Conservation (phyloP, 2,113 vertebrate species). For the Alligator sinensis region DNA sequence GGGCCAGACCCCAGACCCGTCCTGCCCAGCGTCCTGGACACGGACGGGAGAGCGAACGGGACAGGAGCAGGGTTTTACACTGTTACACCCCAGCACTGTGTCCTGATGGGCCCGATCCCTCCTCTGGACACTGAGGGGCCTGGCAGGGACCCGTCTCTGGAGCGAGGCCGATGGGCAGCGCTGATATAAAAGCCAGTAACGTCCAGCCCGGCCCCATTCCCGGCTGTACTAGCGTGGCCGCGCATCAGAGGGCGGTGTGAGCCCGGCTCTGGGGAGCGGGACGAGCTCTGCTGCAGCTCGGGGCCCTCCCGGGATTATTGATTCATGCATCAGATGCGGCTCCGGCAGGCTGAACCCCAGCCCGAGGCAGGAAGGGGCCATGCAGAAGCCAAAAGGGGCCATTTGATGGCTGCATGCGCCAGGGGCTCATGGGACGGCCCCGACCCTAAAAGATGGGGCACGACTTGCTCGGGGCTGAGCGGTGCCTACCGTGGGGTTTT, state of each 20-base stretch:
- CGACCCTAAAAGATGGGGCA: neutral
- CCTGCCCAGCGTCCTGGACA: neutral
- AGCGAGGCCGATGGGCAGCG: neutral
- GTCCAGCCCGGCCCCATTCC: conserved; percentile 53
- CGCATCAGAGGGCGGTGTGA: conserved; percentile 76
- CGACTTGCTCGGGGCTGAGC: neutral
- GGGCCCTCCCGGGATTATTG: conserved; percentile 74
- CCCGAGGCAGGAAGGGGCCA: conserved; percentile 67
- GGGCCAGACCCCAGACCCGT: neutral
- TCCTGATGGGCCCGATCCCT: too few relatives aligned
- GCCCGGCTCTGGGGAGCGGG: conserved; percentile 28
- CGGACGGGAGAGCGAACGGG: neutral
- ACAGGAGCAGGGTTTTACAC: neutral
- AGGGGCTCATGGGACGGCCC: too few relatives aligned
- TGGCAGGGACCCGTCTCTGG: too few relatives aligned
- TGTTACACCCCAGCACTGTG: too few relatives aligned
- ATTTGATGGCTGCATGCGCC: conserved; percentile 59
- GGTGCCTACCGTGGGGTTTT: rapidly evolving
- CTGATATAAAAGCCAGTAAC: conserved; percentile 29
- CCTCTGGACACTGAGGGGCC: too few relatives aligned
- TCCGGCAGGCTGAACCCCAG: conserved; percentile 71
- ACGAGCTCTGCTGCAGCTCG: conserved; percentile 58
- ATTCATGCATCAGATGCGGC: conserved; percentile 76
- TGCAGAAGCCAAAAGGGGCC: conserved; percentile 62
- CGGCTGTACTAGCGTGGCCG: conserved; percentile 71